phyloP scores from a whole-genome alignment of 1,140 invertebrate genomes.

The Heliothis virescens region DNA sequence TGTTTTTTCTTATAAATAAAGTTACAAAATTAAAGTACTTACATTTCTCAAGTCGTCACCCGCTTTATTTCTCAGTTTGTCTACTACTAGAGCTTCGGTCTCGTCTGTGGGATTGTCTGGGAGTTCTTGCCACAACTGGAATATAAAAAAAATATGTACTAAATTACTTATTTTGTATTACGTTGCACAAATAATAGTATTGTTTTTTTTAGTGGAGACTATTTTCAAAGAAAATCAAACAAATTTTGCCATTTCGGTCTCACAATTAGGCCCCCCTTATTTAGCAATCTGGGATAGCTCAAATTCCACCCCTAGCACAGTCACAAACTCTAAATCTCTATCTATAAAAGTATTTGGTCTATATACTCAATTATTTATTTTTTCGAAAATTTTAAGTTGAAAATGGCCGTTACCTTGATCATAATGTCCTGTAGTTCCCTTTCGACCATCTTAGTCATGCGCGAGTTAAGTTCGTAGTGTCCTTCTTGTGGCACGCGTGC shows the following conservation, averaged over 20 bases:
- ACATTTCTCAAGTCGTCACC: conserved; percentile 70
- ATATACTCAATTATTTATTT: not conserved
- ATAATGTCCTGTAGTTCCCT: conserved; percentile 66
- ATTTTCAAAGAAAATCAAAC: too few species aligned
- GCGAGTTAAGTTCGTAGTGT: conserved; percentile 54
- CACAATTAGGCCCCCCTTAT: too few species aligned
- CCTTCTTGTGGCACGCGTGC: conserved; percentile 2
- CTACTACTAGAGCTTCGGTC: conserved; percentile 58
- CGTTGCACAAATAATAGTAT: too few species aligned
- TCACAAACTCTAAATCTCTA: too few species aligned
- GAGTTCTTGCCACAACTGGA: conserved; percentile 70
- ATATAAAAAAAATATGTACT: conserved; percentile 33
- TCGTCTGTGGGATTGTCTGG: conserved; percentile 60
- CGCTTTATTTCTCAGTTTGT: conserved; percentile 63
- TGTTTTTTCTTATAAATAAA: too few species aligned
- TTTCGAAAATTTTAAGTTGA: not conserved
- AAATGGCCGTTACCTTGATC: conserved; percentile 60
- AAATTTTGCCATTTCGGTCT: too few species aligned
- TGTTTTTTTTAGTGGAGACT: too few species aligned
- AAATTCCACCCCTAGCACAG: too few species aligned
- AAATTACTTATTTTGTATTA: not conserved
- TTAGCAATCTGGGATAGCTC: too few species aligned
- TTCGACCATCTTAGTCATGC: conserved; percentile 56
- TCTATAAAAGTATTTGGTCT: too few species aligned
- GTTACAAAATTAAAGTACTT: conserved; percentile 49